A percentile compares a stretch with the other conserved stretches of the same genome.
phyloP scores from a whole-genome alignment of 2,888 invertebrate species.

The Gortyna flavago region DNA sequence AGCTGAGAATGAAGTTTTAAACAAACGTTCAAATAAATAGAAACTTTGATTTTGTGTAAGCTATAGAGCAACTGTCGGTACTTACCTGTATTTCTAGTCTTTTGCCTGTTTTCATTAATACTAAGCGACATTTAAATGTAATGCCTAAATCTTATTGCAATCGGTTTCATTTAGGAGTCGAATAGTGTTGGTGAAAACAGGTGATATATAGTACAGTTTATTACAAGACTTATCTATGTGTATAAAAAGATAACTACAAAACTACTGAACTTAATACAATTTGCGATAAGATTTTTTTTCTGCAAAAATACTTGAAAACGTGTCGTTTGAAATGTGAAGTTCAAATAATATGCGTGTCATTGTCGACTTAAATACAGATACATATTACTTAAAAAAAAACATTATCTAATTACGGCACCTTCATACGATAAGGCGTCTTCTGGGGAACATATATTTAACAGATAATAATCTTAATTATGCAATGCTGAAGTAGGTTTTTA shows the following conservation, averaged over 20 bases:
- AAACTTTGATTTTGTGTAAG: constrained; percentile 9
- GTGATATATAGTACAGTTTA: neutral
- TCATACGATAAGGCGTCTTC: neutral
- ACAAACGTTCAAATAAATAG: constrained; percentile 35
- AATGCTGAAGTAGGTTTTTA: neutral
- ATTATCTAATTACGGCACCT: neutral
- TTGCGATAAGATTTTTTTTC: neutral
- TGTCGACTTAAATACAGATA: neutral
- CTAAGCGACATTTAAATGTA: neutral
- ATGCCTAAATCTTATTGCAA: neutral
- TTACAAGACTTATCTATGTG: neutral
- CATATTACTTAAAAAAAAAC: neutral
- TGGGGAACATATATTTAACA: neutral
- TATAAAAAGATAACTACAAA: neutral
- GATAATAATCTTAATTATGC: neutral
- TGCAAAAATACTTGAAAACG: neutral
- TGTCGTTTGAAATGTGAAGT: neutral
- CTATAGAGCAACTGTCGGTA: neutral
- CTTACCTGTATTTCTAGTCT: neutral
- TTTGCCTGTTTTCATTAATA: neutral
- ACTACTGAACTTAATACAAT: neutral
- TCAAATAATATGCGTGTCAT: neutral
- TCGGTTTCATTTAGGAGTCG: neutral
- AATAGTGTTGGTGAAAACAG: neutral
- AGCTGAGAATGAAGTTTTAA: constrained; percentile 57